Evolutionary conservation across 2,113 vertebrate species (phyloP), one percentile per base, ranked within the genome.

Genomic region (Anhinga rufa): DNA sequence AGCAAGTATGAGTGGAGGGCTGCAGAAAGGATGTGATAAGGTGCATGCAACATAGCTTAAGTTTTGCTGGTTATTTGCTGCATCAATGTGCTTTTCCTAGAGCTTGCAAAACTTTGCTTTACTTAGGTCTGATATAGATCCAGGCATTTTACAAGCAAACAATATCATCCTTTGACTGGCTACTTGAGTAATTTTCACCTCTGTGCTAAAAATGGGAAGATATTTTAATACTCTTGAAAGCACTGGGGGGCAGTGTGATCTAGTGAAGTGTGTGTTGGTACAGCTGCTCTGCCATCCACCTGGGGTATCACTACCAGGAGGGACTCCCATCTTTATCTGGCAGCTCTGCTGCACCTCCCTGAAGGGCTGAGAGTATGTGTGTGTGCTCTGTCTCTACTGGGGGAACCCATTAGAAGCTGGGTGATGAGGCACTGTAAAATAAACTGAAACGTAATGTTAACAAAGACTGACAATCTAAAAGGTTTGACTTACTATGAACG

Each of bases 201-300:
- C 10, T 6, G 44, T 69, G 61, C 14, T 78, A 28, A 80, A 81
- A 82, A 55, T 24, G 14, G 28, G 28, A 86, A 89, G 28, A 6
- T 65, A 84, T 42, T 83, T 95, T 31, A 68, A 64, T 36, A 32
- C 9, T 16, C 21, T 25, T 72, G 87, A 29, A 57, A 91, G 70
- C 92, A 93, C 92, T 79, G 88, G 92, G 22, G 65, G 88, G 72
- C 64, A 95, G 69, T 79, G 66, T 89, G 61, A 91, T 89, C 51
- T 69, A 93, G 88, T 57, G 76, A 86, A 81, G 88, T 14, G 15
- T 15, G 15, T 0, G 0, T 2, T 26, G 72, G 19, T 2, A 3
- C 17, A 42, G 15, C 7, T 0, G 4, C 16, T 38, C 64, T 71
- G 21, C n/a, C 48, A 40, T 85, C 72, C 0, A 3, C 38, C n/a